Evolutionary conservation across 2,797 vertebrate genomes (phyloP).

Genomic region (Gastrophryne carolinensis): DNA sequence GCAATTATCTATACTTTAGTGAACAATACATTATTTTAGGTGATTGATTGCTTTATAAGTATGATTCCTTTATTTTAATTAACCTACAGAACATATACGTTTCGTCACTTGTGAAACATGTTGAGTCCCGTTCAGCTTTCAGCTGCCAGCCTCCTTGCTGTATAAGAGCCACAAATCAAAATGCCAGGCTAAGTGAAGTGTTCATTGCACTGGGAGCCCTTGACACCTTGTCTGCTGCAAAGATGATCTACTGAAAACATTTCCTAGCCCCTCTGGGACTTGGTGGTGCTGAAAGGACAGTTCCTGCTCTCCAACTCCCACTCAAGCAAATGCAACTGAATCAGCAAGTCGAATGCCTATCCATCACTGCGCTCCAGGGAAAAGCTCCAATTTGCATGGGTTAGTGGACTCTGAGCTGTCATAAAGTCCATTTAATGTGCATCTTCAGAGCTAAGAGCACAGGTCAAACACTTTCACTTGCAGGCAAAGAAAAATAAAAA

Average conservation of each 20-base stretch:
- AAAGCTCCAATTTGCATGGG: conserved; percentile 46
- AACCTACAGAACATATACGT: too few relatives aligned
- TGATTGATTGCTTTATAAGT: too few relatives aligned
- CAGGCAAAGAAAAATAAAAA: neutral
- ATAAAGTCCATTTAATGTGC: conserved; percentile 36
- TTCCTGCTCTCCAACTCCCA: conserved; percentile 26
- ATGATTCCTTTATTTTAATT: too few relatives aligned
- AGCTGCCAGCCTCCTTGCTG: neutral
- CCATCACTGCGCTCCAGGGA: conserved; percentile 33
- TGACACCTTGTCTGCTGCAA: conserved; percentile 36
- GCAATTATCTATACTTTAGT: too few relatives aligned
- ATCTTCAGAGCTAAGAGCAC: conserved; percentile 24
- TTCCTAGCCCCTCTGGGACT: conserved; percentile 25
- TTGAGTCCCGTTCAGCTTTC: neutral
- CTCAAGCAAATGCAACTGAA: conserved; percentile 43
- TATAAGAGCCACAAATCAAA: conserved; percentile 24
- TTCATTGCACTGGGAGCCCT: conserved; percentile 40
- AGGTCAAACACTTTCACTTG: conserved; percentile 7
- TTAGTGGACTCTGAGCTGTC: conserved; percentile 37
- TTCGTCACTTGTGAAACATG: neutral
- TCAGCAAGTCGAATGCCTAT: conserved; percentile 35
- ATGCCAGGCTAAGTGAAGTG: conserved; percentile 38
- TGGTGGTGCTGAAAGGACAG: conserved; percentile 44
- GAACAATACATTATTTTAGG: too few relatives aligned
- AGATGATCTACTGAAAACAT: conserved; percentile 48